phyloP scores from a whole-genome alignment of 2,888 invertebrate genomes.

The Lingula anatina region DNA sequence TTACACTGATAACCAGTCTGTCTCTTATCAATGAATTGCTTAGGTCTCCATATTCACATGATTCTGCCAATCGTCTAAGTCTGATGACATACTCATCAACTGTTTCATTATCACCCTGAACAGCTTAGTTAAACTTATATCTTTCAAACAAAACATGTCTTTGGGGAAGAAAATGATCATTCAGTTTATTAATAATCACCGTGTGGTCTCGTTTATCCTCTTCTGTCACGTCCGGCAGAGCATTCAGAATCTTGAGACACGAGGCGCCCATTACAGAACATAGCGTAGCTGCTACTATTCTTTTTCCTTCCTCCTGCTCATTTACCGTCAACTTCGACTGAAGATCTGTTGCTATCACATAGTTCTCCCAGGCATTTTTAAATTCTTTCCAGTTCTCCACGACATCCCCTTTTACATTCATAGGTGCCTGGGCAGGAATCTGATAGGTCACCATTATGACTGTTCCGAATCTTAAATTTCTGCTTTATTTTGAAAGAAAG shows the following conservation, averaged over 20 bases:
- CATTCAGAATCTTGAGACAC: background rate
- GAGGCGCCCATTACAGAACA: background rate
- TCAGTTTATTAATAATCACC: background rate
- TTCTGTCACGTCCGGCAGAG: background rate
- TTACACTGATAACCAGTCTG: slow-evolving; percentile 3
- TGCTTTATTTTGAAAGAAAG: no score
- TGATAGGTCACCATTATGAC: background rate
- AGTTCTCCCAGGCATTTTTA: background rate
- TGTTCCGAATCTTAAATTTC: no score
- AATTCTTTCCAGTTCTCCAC: background rate
- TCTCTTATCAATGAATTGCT: slow-evolving; percentile 3
- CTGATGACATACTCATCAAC: slow-evolving; percentile 3
- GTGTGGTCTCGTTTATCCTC: background rate
- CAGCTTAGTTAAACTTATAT: background rate
- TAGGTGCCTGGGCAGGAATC: background rate
- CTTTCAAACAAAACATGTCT: background rate
- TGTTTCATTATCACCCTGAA: background rate
- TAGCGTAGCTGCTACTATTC: background rate
- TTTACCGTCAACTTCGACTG: background rate
- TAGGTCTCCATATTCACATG: slow-evolving; percentile 5
- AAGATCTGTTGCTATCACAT: background rate
- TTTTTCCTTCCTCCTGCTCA: background rate
- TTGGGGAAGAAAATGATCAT: background rate
- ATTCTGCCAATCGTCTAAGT: slow-evolving; percentile 4
- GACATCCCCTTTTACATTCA: background rate